phyloP scores from a whole-genome alignment of 2,113 vertebrate genomes.

The Saccopteryx leptura region DNA sequence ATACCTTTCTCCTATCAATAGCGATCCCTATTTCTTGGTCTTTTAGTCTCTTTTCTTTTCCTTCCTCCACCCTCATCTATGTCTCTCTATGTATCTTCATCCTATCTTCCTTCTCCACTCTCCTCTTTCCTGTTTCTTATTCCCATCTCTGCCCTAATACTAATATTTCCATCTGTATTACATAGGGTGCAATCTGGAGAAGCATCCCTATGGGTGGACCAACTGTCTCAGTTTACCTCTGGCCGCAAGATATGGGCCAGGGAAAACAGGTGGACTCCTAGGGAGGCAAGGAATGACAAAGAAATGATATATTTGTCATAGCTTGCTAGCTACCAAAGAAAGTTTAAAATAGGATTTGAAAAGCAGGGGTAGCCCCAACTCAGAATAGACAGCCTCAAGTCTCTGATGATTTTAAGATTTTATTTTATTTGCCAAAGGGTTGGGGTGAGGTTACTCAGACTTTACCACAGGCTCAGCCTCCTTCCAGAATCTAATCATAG shows the following conservation, averaged over 20 bases:
- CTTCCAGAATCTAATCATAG: constrained; percentile 70
- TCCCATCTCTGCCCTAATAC: neutral
- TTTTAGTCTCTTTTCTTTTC: neutral
- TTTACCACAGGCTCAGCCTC: constrained; percentile 26
- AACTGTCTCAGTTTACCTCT: neutral
- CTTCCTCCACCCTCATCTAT: neutral
- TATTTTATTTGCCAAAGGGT: constrained; percentile 52
- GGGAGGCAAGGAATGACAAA: constrained; percentile 50
- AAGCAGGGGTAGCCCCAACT: constrained; percentile 20
- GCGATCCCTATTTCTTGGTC: neutral
- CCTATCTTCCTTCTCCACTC: neutral
- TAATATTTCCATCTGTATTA: neutral
- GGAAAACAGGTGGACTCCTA: neutral
- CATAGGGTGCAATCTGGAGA: neutral
- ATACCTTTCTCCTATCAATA: neutral
- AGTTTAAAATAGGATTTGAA: constrained; percentile 73
- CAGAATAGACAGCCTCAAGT: constrained; percentile 61
- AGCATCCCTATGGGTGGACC: neutral
- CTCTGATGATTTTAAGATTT: constrained; percentile 47
- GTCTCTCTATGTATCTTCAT: neutral
- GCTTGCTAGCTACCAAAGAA: constrained; percentile 14
- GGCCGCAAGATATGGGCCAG: neutral
- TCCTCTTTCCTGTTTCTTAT: neutral
- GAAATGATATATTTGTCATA: constrained; percentile 57
- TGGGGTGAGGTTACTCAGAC: constrained; percentile 51